Evolutionary conservation across 2,888 invertebrate genomes (phyloP), one percentile per base, ranked within the genome.

Genomic region (Melanchra persicariae): DNA sequence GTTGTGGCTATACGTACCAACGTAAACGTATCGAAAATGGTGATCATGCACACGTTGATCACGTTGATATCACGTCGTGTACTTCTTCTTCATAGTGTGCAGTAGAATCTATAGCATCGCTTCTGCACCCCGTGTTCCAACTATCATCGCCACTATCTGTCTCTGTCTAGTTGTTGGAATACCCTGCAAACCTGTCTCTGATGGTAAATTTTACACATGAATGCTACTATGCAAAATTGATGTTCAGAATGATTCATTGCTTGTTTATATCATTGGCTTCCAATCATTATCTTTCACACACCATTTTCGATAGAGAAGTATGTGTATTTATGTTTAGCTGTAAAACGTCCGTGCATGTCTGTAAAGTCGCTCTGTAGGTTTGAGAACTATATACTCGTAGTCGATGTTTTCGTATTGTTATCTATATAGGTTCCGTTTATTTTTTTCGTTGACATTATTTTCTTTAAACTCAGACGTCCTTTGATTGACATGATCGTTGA

Each of bases 161-260:
- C 85, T 89, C 80, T 85, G 79, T 79, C 62, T 78, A 79, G 72
- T 70, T 84, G 86, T 87, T 88, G 85, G 83, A 88, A 87, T 85
- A 85, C 79, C 79, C 82, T 81, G 74, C 84, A 81, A 85, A 78
- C 68, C 65, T 80, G 78, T 79, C 77, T 80, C 70, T 76, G 74
- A 83, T 88, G 88, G 86, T 87, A 88, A 89, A 90, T 89, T 91
- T 91, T 91, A 91, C 90, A 90, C 85, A 79, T 82, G 63, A 83
- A 79, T 89, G 91, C 93, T 91, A 90, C 91, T 91, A 90, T 93
- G 94, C 95, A 93, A 94, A 94, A 93, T 94, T 93, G 91, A 84
- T 89, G 90, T 92, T 93, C 91, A 91, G 89, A 89, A 86, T 87
- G 85, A 87, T 77, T 89, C 90, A 90, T 89, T 84, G 91, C 92